phyloP scores from a whole-genome alignment of 2,113 vertebrate genomes.

The Brachionichthys hirsutus region DNA sequence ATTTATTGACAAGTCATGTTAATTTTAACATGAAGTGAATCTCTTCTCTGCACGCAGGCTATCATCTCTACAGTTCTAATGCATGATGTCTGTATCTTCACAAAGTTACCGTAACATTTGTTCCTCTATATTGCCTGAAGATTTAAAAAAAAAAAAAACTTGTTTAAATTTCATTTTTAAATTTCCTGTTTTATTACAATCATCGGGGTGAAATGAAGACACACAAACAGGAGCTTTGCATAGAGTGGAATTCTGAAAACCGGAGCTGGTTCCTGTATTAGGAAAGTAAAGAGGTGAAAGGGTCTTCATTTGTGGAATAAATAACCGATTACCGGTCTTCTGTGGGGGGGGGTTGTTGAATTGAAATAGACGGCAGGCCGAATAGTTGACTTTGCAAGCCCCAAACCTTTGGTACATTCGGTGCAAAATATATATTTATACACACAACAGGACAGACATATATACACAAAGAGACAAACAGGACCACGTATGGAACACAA shows the following conservation, averaged over 20 bases:
- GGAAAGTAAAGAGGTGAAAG: constrained; percentile 30
- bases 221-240: constrained; percentile 75
- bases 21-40: too few relatives aligned
- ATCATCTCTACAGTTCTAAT: too few relatives aligned
- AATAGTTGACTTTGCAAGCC: constrained; percentile 68
- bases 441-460: constrained; percentile 71
- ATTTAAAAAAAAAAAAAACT: constrained; percentile 24
- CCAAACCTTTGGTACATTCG: constrained; percentile 78
- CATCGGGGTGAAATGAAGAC: constrained; percentile 71
- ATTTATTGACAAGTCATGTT: too few relatives aligned
- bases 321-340: too few relatives aligned
- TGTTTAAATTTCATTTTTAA: too few relatives aligned
- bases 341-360: constrained; percentile 31
- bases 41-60: too few relatives aligned
- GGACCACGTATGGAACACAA: constrained; percentile 61
- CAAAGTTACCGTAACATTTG: too few relatives aligned
- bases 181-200: constrained; percentile 78
- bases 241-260: constrained; percentile 74
- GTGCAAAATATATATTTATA: constrained; percentile 78
- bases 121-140: too few relatives aligned
- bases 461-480: constrained; percentile 74
- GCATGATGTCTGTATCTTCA: too few relatives aligned
- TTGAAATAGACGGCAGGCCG: constrained; percentile 51
- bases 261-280: constrained; percentile 46
- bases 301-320: constrained; percentile 13